Percentiles rank a stretch among this genome's conserved stretches.
Evolutionary conservation across 2,888 invertebrate genomes (phyloP).

Genomic region (Scaptomyza reducta): DNA sequence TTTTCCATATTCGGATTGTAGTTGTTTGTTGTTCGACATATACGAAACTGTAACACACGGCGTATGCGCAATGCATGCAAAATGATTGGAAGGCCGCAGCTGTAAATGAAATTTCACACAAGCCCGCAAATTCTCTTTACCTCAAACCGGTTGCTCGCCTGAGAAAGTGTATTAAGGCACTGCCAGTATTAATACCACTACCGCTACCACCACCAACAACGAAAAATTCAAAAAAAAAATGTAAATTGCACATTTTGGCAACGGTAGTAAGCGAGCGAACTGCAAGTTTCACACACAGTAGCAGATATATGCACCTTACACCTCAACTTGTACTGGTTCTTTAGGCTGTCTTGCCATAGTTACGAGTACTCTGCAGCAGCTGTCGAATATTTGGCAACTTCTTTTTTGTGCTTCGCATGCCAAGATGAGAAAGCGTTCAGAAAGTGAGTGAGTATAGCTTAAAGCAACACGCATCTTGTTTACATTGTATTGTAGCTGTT

Average conservation of each 20-base stretch:
- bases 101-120: slow-evolving; percentile 67
- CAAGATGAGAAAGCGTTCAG: slow-evolving; percentile 53
- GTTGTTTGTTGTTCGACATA: slow-evolving; percentile 32
- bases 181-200: slow-evolving; percentile 6
- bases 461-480: slow-evolving; percentile 39
- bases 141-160: slow-evolving; percentile 65
- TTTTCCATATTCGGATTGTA: slow-evolving; percentile 25
- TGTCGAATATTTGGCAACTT: slow-evolving; percentile 69
- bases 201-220: slow-evolving; percentile 10
- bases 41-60: slow-evolving; percentile 61
- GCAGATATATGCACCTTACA: slow-evolving; percentile 44
- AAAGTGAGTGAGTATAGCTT: slow-evolving; percentile 23
- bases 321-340: slow-evolving; percentile 55
- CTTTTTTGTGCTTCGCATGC: slow-evolving; percentile 39
- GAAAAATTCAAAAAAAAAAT: slow-evolving; percentile 47
- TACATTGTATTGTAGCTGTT: slow-evolving; percentile 23
- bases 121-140: slow-evolving; percentile 63
- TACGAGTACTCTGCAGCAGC: slow-evolving; percentile 33
- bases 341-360: slow-evolving; percentile 54
- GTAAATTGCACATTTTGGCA: slow-evolving; percentile 70
- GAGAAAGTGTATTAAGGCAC: slow-evolving; percentile 75
- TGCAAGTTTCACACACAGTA: slow-evolving; percentile 27
- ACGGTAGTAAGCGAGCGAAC: slow-evolving; percentile 22
- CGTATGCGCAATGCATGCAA: slow-evolving; percentile 78
- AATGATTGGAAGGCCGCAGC: slow-evolving; percentile 64